Base-by-base conservation (phyloP, 2,888 invertebrate species). In the Augiades crinisus region DNA sequence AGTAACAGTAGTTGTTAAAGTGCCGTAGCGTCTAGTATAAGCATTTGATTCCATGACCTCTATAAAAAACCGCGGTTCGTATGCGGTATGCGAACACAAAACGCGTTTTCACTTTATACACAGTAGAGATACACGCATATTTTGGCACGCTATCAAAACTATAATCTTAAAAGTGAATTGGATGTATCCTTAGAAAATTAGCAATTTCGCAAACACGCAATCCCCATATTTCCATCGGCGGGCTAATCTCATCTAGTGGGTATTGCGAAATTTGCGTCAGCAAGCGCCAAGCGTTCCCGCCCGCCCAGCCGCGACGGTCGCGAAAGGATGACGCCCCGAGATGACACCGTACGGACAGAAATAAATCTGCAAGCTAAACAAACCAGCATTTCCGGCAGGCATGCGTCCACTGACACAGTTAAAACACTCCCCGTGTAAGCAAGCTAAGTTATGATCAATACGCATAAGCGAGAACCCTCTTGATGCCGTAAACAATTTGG, bases 321-420 rank as follows among this genome's bases (percentile, higher is more conserved):
- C 66, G 2, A 70, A 70, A 81, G 78, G 80, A 81, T 84, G 82
- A 85, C 81, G 83, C 78, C 74, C 78, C 44, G 31, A 79, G 79
- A 80, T 84, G 82, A 85, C 86, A 85, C 76, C 70, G 75, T 64
- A 63, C 68, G 72, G 76, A 78, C 81, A 74, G 72, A 88, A 88
- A 89, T 89, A 89, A 87, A 79, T 84, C 68, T 75, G 84, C 82
- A 85, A 79, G 64, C 79, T 79, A 86, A 86, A 88, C 84, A 87
- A 83, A 81, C 74, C 75, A 78, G 80, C 74, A 81, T 86, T 87
- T 86, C 88, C 87, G 86, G 75, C 76, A 77, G 69, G 65, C 78
- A 78, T 74, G 73, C 78, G 71, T 67, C 65, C 61, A 64, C 74
- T 80, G 79, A 78, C 83, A 81, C 75, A 84, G 80, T 83, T 74